phyloP scores from a whole-genome alignment of 2,797 vertebrate species.

The Sebastiscus tertius region DNA sequence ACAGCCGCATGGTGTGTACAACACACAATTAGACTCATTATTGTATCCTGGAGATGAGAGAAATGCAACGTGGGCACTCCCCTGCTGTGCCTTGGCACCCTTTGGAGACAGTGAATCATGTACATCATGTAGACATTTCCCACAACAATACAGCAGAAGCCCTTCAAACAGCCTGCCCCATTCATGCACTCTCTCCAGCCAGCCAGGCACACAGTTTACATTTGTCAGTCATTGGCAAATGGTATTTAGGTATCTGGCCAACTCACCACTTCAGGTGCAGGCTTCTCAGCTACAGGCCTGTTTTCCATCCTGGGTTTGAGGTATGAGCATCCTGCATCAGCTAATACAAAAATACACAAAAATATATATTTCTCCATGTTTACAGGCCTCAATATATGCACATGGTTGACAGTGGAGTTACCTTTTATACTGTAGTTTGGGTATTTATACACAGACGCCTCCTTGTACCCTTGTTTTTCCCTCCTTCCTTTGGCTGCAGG shows the following conservation, averaged over 20 bases:
- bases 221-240: constrained; percentile 56
- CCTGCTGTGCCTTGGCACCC: constrained; percentile 76
- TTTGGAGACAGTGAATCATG: constrained; percentile 69
- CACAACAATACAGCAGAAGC: constrained; percentile 70
- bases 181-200: constrained; percentile 38
- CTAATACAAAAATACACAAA: constrained; percentile 14
- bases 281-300: constrained; percentile 21
- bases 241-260: constrained; percentile 41
- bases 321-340: constrained; percentile 19
- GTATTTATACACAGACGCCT: constrained; percentile 59
- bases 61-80: constrained; percentile 71
- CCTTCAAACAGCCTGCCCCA: constrained; percentile 39
- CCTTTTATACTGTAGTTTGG: constrained; percentile 49
- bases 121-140: constrained; percentile 70
- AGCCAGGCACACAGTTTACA: constrained; percentile 43
- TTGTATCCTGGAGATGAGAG: constrained; percentile 81
- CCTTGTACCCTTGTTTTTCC: constrained; percentile 38
- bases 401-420: constrained; percentile 9
- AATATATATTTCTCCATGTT: constrained; percentile 2
- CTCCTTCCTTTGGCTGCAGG: constrained; percentile 71
- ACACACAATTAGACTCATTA: constrained; percentile 85
- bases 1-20: constrained; percentile 74
- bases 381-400: constrained; percentile 26
- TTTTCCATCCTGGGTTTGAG: constrained; percentile 15
- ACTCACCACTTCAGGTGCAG: constrained; percentile 46